Evolutionary conservation across 2,797 vertebrate species (phyloP).

Genomic region (Pseudomugil gertrudae): DNA sequence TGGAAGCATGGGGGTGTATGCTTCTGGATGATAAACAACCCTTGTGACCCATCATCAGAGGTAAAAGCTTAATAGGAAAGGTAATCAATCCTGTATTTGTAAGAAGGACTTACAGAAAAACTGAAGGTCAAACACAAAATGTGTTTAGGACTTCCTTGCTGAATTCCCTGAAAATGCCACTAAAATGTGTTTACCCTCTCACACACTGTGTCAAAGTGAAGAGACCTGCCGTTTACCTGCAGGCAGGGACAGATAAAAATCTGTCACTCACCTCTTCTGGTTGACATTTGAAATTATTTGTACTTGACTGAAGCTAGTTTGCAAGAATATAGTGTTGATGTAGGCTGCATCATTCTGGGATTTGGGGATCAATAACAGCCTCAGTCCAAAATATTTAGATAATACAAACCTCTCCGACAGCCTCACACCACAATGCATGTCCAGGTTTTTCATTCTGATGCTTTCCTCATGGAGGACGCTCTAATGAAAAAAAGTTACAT

Average conservation of each 20-base stretch:
- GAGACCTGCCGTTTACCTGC: slow-evolving; percentile 21
- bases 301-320: slow-evolving; percentile 9
- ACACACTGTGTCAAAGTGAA: slow-evolving; percentile 9
- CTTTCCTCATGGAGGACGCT: not conserved
- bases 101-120: slow-evolving; percentile 32
- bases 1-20: slow-evolving; percentile 48
- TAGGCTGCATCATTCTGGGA: not conserved
- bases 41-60: slow-evolving; percentile 69
- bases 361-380: not conserved
- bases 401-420: not conserved
- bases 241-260: slow-evolving; percentile 1
- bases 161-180: not conserved
- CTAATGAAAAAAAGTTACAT: too few species aligned
- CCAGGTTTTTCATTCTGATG: not conserved
- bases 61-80: slow-evolving; percentile 72
- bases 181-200: slow-evolving; percentile 5
- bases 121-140: slow-evolving; percentile 66
- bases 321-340: not conserved
- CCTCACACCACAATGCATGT: not conserved
- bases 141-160: slow-evolving; percentile 12
- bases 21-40: slow-evolving; percentile 57
- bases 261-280: not conserved
- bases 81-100: slow-evolving; percentile 60
- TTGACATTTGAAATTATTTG: slow-evolving; percentile 2
- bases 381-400: not conserved